Percentiles rank a stretch among this genome's conserved stretches.
phyloP scores from a whole-genome alignment of 2,888 invertebrate genomes.

The Pandemis corylana region DNA sequence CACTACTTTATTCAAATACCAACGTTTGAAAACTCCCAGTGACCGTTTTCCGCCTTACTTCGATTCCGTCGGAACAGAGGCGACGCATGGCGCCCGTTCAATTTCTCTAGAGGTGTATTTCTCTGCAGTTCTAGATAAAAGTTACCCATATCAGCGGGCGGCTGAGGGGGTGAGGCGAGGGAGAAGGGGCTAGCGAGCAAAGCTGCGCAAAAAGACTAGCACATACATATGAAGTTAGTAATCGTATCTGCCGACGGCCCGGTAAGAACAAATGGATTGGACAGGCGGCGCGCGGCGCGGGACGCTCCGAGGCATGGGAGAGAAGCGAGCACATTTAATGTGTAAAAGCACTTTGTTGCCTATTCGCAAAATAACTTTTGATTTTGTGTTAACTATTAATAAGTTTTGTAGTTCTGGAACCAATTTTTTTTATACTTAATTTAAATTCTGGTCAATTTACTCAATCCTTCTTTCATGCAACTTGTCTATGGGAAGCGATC shows the following conservation, averaged over 20 bases:
- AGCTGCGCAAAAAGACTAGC: slow-evolving; percentile 42
- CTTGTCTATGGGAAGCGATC: no score
- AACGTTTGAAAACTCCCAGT: no score
- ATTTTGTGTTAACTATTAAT: no score
- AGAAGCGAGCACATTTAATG: background rate
- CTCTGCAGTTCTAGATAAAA: slow-evolving; percentile 28
- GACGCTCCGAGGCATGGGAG: background rate
- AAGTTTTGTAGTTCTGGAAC: no score
- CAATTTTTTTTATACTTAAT: no score
- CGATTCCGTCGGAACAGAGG: background rate
- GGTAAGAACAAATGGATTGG: slow-evolving; percentile 43
- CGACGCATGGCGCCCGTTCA: slow-evolving; percentile 16
- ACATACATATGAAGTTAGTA: slow-evolving; percentile 43
- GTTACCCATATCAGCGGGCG: slow-evolving; percentile 31
- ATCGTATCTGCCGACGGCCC: slow-evolving; percentile 42
- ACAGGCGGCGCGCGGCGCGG: slow-evolving; percentile 32
- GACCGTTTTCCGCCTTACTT: no score
- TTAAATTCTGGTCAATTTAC: no score
- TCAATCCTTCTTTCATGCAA: no score
- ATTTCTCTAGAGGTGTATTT: slow-evolving; percentile 36
- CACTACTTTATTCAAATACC: no score
- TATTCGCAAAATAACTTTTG: no score
- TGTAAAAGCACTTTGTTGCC: no score
- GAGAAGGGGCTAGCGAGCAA: slow-evolving; percentile 33
- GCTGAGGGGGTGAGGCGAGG: slow-evolving; percentile 10